Conservation (phyloP, 1,140 invertebrate genomes). For the Drosophila ananassae region DNA sequence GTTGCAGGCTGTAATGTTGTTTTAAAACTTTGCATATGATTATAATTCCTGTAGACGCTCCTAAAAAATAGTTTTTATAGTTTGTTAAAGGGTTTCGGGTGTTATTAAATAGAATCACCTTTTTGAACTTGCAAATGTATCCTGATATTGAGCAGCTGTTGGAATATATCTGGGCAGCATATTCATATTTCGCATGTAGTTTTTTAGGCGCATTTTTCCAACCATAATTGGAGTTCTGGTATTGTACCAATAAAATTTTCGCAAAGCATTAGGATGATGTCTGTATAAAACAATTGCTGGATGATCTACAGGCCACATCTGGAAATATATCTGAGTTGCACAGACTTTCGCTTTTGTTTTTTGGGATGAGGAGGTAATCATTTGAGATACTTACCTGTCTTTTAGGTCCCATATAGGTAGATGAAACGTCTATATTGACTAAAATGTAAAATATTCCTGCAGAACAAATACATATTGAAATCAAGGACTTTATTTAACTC, state of each 20-base stretch:
- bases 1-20: conserved; percentile 14
- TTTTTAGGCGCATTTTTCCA: conserved; percentile 41
- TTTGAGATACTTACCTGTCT: conserved; percentile 21
- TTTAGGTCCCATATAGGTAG: conserved; percentile 39
- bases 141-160: conserved; percentile 14
- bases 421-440: conserved; percentile 38
- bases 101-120: conserved; percentile 13
- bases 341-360: conserved; percentile 31
- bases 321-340: neutral
- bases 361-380: too few species aligned
- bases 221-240: conserved; percentile 32
- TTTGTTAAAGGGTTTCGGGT: neutral
- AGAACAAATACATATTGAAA: neutral
- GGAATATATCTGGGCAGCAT: conserved; percentile 42
- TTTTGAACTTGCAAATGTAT: conserved; percentile 18
- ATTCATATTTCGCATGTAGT: conserved; percentile 38
- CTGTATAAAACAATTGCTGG: conserved; percentile 38
- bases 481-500: neutral
- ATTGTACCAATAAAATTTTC: conserved; percentile 55
- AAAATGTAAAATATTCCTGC: conserved; percentile 36
- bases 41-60: conserved; percentile 28
- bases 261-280: conserved; percentile 42
- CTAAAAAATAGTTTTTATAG: neutral
- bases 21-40: conserved; percentile 16
- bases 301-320: conserved; percentile 50